Percentiles rank a stretch among this genome's conserved stretches.
Conservation (phyloP, 2,888 invertebrate species). For the Euclidia mi region DNA sequence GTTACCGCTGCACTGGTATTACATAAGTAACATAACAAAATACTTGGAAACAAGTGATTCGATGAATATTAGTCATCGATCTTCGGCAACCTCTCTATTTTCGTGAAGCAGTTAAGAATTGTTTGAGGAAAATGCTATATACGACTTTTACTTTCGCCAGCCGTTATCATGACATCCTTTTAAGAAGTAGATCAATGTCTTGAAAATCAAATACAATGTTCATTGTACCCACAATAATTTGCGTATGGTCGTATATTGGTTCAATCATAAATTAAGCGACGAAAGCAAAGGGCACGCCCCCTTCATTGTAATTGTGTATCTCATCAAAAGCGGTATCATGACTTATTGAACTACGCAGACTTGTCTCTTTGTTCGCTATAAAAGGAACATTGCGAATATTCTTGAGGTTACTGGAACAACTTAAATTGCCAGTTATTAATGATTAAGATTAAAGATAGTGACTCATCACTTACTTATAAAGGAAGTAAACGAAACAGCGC, state of each 20-base stretch:
- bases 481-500: conserved; percentile 50
- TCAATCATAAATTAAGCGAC: conserved; percentile 10
- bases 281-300: conserved; percentile 53
- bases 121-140: too few relatives aligned
- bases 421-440: conserved; percentile 62
- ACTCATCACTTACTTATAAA: conserved; percentile 64
- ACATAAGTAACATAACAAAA: background rate
- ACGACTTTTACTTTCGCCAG: too few relatives aligned
- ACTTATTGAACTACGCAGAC: conserved; percentile 57
- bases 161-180: too few relatives aligned
- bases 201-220: too few relatives aligned
- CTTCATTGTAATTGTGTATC: conserved; percentile 61
- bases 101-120: too few relatives aligned
- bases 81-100: too few relatives aligned
- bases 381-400: conserved; percentile 65
- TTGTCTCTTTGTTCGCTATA: conserved; percentile 67
- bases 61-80: too few relatives aligned
- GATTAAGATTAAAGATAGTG: conserved; percentile 68
- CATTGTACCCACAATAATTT: too few relatives aligned
- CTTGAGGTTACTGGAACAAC: conserved; percentile 76
- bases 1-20: conserved; percentile 9
- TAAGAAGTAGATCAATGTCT: too few relatives aligned
- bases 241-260: conserved; percentile 11
- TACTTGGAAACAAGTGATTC: background rate
- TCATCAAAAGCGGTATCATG: conserved; percentile 61